Evolutionary conservation across 2,113 vertebrate genomes (phyloP), one percentile per base, ranked within the genome.

Genomic region (Limanda limanda): DNA sequence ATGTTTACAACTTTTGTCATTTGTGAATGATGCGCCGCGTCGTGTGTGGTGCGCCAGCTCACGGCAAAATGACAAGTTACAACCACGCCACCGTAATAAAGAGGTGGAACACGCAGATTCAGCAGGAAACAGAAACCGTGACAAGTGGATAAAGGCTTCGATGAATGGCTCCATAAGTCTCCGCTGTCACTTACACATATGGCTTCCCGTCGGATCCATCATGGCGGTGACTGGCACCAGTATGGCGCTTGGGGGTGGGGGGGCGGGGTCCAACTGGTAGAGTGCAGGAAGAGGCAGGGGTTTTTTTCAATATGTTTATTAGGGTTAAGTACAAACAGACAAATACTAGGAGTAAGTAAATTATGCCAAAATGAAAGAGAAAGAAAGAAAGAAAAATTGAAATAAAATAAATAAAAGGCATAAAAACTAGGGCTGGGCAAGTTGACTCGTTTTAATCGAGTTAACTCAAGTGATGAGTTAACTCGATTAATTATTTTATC

Each of bases 111-210:
- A 7, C 14, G 63, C 79, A n/a, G 81, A 88, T 85, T 91, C 83
- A 85, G 83, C 85, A 80, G 59, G 70, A 91, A 74, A 83, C 62
- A 72, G 47, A 76, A 84, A 76, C 60, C 4, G 4, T 77, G 82
- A 86, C 83, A 80, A 74, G 65, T 77, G 84, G 62, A 79, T 83
- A 71, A 78, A n/a, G 68, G 67, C 54, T 72, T 71, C 65, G 68
- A 70, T n/a, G 79, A 88, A 90, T 75, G 51, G 71, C 56, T 87
- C 70, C 83, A 86, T 83, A 83, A 0, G 77, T 88, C 83, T 90
- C 67, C 13, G 40, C 40, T 81, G 84, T 82, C 87, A 79, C 71
- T 81, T 77, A 75, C 63, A 75, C 79, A 60, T 84, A 79, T 37
- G 57, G 6, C 67, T 17, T 25, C 42, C 23, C 5, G 20, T 65